Percentiles rank a stretch among this genome's conserved stretches.
These are phyloP conservation scores for Empis livida DNA, from an alignment of 2,888 invertebrate species.

Conservation along the genomic window DNA sequence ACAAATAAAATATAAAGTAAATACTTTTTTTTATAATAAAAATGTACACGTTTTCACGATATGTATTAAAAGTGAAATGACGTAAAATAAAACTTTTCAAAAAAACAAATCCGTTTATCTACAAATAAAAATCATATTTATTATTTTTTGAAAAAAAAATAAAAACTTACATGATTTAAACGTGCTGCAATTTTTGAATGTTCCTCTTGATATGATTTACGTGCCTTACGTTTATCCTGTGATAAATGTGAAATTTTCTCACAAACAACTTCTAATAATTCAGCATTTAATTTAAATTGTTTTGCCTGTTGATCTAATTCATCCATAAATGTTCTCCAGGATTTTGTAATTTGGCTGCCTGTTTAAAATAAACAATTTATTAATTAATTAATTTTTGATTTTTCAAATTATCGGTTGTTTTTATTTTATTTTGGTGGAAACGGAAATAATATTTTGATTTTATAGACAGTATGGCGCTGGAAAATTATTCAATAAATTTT, in stretches of 20 bases:
- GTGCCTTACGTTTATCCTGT: conserved; percentile 73
- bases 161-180: conserved; percentile 56
- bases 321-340: conserved; percentile 78
- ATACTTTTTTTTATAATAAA: too few species aligned
- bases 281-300: conserved; percentile 71
- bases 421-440: not conserved
- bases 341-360: conserved; percentile 53
- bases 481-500: too few species aligned
- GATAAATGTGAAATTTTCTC: conserved; percentile 71
- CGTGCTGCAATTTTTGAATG: conserved; percentile 70
- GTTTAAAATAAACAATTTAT: conserved; percentile 7
- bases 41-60: too few species aligned
- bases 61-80: too few species aligned
- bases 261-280: conserved; percentile 68
- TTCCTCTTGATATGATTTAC: conserved; percentile 82
- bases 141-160: not conserved
- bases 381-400: too few species aligned
- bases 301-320: conserved; percentile 78
- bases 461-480: too few species aligned
- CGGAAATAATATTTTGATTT: too few species aligned
- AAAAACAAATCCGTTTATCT: too few species aligned
- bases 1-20: too few species aligned
- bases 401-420: too few species aligned
- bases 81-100: too few species aligned
- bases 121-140: not conserved